Conservation (phyloP, 2,797 vertebrate species). For the Rhinichthys osculus region DNA sequence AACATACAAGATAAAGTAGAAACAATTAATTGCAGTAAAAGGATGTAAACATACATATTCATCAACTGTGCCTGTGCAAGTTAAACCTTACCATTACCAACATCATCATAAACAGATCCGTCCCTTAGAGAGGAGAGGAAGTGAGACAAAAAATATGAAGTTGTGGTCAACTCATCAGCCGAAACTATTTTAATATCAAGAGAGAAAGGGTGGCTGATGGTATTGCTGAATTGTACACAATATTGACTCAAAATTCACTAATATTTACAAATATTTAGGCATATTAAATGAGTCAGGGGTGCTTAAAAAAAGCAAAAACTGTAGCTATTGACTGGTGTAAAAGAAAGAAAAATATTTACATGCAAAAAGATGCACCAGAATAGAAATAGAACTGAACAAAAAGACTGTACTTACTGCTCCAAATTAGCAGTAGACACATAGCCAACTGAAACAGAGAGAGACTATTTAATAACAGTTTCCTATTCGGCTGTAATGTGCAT, state of each 20-base stretch:
- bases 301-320: background rate
- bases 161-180: background rate
- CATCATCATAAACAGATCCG: conserved; percentile 80
- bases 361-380: background rate
- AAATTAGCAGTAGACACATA: conserved; percentile 79
- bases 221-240: background rate
- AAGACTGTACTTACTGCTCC: conserved; percentile 75
- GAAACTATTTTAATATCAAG: background rate
- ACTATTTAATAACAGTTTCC: background rate
- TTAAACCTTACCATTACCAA: conserved; percentile 77
- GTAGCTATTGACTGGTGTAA: background rate
- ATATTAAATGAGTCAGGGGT: background rate
- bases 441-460: conserved; percentile 77
- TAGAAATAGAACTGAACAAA: background rate
- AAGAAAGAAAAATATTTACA: background rate
- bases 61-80: background rate
- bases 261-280: background rate
- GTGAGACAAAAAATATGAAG: conserved; percentile 12
- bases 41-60: background rate
- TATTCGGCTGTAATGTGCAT: background rate
- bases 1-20: conserved; percentile 30
- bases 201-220: background rate
- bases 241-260: background rate
- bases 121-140: conserved; percentile 67
- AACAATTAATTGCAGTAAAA: background rate